Evolutionary conservation across 2,113 vertebrate species (phyloP).

Genomic region (Nycticebus coucang): DNA sequence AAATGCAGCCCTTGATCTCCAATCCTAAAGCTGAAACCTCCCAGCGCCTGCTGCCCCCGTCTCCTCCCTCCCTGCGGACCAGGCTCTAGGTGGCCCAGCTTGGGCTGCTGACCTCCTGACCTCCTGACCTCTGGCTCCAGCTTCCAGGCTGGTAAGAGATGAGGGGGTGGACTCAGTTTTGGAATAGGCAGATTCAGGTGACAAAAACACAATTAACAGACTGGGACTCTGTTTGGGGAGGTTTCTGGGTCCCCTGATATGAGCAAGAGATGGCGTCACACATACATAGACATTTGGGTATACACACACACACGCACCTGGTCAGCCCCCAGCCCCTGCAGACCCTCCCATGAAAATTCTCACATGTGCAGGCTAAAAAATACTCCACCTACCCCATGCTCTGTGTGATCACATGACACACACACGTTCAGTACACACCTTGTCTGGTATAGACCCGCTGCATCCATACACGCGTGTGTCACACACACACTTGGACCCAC

Average conservation of each 20-base stretch:
- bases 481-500: not conserved
- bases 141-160: not conserved
- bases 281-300: not conserved
- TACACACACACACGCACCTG: not conserved
- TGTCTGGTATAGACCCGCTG: not conserved
- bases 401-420: not conserved
- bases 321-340: not conserved
- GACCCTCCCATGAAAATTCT: not conserved
- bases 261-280: not conserved
- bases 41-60: not conserved
- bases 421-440: too few species aligned
- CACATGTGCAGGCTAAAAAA: not conserved
- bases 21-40: not conserved
- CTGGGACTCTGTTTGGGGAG: not conserved
- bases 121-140: not conserved
- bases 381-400: not conserved
- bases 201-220: not conserved
- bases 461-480: not conserved
- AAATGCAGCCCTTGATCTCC: not conserved
- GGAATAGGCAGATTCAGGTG: not conserved
- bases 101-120: not conserved
- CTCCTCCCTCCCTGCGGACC: not conserved
- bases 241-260: not conserved
- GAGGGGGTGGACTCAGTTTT: not conserved
- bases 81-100: not conserved